Conservation (phyloP, 2,888 invertebrate genomes). For the Piscicola geometra region DNA sequence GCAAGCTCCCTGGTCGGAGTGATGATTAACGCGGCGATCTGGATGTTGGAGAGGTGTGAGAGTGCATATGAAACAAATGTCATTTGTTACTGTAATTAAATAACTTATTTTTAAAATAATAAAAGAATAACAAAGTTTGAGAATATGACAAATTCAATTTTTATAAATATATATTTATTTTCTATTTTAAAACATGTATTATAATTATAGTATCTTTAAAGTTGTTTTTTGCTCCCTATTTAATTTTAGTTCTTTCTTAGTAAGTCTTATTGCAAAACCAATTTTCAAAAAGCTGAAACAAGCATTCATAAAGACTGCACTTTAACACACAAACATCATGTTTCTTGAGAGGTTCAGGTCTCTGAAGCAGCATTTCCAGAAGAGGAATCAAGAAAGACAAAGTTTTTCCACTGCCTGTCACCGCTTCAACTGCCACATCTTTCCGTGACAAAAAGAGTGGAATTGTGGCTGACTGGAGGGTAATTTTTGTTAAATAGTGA, state of each 20-base stretch:
- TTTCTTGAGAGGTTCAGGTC: constrained; percentile 50
- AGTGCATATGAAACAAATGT: no score
- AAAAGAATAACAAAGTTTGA: not conserved
- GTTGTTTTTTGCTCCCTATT: no score
- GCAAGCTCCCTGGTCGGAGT: constrained; percentile 95
- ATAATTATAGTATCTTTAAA: no score
- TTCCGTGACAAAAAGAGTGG: constrained; percentile 81
- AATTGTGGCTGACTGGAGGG: constrained; percentile 72
- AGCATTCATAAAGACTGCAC: no score
- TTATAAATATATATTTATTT: not conserved
- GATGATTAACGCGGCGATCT: constrained; percentile 79
- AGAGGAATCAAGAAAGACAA: constrained; percentile 89
- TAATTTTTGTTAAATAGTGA: not conserved
- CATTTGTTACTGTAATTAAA: no score
- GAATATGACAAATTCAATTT: not conserved
- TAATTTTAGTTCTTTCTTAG: no score
- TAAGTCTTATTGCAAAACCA: no score
- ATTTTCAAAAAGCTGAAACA: no score
- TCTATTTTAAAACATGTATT: no score
- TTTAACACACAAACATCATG: constrained; percentile 52
- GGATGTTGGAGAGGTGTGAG: no score
- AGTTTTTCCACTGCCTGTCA: constrained; percentile 97
- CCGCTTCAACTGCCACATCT: constrained; percentile 95
- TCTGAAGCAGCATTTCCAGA: constrained; percentile 69
- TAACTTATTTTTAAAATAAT: not conserved